phyloP scores from a whole-genome alignment of 2,797 vertebrate species.

The Semotilus atromaculatus region DNA sequence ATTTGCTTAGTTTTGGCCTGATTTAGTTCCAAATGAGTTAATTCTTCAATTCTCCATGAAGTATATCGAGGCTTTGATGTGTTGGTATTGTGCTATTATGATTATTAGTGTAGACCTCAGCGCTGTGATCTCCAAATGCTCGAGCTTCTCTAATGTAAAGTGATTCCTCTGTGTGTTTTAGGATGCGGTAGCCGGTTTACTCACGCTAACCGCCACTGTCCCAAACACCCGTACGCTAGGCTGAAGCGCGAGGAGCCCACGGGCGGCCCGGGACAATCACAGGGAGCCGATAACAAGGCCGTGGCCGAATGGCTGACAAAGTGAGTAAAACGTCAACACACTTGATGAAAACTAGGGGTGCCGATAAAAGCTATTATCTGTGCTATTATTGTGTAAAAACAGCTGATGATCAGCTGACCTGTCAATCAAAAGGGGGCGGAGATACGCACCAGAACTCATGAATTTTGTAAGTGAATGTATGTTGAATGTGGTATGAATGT shows the following conservation, averaged over 20 bases:
- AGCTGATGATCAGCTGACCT: not conserved
- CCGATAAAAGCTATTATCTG: not conserved
- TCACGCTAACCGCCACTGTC: slow-evolving; percentile 96
- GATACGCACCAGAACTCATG: not conserved
- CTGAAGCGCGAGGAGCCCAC: slow-evolving; percentile 93
- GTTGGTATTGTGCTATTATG: too few species aligned
- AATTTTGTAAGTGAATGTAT: too few species aligned
- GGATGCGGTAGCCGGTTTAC: slow-evolving; percentile 96
- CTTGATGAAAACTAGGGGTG: not conserved
- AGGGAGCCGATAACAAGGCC: slow-evolving; percentile 93
- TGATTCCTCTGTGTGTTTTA: slow-evolving; percentile 60
- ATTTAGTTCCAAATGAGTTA: too few species aligned
- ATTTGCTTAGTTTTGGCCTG: too few species aligned
- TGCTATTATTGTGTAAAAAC: not conserved
- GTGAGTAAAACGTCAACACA: slow-evolving; percentile 74
- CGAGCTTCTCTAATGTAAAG: not conserved
- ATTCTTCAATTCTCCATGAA: too few species aligned
- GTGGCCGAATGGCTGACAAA: slow-evolving; percentile 96
- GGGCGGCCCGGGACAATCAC: slow-evolving; percentile 80
- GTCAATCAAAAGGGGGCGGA: not conserved
- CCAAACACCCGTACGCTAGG: slow-evolving; percentile 94
- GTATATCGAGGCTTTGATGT: too few species aligned
- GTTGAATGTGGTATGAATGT: too few species aligned
- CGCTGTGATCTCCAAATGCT: not conserved
- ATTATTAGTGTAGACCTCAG: too few species aligned